Base-by-base conservation (phyloP, 2,888 invertebrate genomes). In the Dichetophora obliterata region DNA sequence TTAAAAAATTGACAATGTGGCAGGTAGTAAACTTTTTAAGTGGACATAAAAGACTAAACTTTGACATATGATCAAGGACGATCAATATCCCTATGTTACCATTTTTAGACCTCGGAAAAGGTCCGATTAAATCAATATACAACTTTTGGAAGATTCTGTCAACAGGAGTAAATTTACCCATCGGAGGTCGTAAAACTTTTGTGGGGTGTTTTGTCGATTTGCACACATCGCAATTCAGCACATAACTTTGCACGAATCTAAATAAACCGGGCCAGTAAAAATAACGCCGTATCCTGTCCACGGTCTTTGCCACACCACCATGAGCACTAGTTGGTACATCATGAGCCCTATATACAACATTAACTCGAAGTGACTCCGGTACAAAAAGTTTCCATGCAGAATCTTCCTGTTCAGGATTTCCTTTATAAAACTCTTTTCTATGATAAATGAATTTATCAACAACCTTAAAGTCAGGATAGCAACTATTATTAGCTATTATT, bases 371-470 rank as follows among this genome's bases (percentile, higher is more conserved):
- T 5, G 27, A 48, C 31, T 70, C 68, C 3, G 79, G 75, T 1
- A 79, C 61, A 57, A 75, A 72, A 34, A 79, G 34, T 52, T 79
- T 77, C 77, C 74, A 77, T 31, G 74, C 11, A 8, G 54, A 57
- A 5, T 75, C 59, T 50, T 78, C 76, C 48, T 68, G 31, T 37
- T 78, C 76, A 8, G 31, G 34, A 52, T 75, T 63, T 22, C 65
- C 57, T 0, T 16, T 22, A 54, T 75, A 75, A 75, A 37, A 27
- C 57, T 77, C 48, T 9, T 43, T n/a, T 31, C 54, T 16, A 4
- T 27, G 22, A 3, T 19, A 61, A 1, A 52, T 11, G 14, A 63
- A 27, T 16, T 73, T 50, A 22, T 73, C 63, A 8, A 48, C 24
- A 14, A 63, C n/a, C 9, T 31, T 48, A 11, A 43, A 73, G 19